Evolutionary conservation across 2,888 invertebrate genomes (phyloP).

Genomic region (Cistogaster globosa): DNA sequence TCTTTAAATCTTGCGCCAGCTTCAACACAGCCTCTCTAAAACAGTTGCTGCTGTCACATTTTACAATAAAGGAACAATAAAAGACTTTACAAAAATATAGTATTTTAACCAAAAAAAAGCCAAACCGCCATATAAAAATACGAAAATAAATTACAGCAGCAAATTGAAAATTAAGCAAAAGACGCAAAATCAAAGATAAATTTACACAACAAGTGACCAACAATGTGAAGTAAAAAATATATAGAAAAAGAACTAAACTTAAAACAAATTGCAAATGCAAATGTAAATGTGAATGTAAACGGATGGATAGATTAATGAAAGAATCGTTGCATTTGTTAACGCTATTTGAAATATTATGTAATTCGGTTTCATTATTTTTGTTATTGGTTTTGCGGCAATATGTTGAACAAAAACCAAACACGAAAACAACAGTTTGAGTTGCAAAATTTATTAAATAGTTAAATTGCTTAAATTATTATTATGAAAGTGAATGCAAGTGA

Average conservation of each 20-base stretch:
- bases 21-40: neutral
- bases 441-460: neutral
- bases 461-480: neutral
- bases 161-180: slow-evolving; percentile 23
- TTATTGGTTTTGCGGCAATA: neutral
- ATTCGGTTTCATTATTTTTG: slow-evolving; percentile 6
- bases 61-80: neutral
- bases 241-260: slow-evolving; percentile 7
- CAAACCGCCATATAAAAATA: neutral
- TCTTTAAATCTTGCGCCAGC: neutral
- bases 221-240: neutral
- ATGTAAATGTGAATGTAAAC: neutral
- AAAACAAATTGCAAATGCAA: slow-evolving; percentile 25
- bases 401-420: slow-evolving; percentile 11
- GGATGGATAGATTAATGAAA: neutral
- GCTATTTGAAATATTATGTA: slow-evolving; percentile 31
- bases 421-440: neutral
- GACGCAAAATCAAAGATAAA: slow-evolving; percentile 28
- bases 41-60: neutral
- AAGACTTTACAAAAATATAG: neutral
- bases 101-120: neutral
- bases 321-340: slow-evolving; percentile 12
- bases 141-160: slow-evolving; percentile 38
- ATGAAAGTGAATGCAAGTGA: neutral
- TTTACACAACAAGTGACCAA: neutral